A percentile compares a stretch with the other conserved stretches of the same genome.
These are phyloP conservation scores for Gastrophryne carolinensis DNA, from an alignment of 2,797 vertebrate genomes.

Conservation along the genomic window DNA sequence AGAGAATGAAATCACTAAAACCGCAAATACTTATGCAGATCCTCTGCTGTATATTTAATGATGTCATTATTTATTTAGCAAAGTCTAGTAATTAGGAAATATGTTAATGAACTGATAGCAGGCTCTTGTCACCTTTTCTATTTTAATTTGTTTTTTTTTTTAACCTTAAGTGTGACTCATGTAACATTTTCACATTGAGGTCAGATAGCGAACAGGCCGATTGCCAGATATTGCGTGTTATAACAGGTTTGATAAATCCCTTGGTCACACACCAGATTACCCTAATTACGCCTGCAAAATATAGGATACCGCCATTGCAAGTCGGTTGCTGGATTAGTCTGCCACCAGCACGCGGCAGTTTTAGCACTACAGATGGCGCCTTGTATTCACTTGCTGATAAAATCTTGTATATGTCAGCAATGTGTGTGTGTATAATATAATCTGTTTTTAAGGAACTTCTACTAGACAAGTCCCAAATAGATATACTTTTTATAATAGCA, in stretches of 20 bases:
- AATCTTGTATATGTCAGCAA: no score
- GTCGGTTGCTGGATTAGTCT: background rate
- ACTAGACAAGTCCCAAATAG: no score
- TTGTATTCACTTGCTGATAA: background rate
- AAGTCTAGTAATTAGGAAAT: no score
- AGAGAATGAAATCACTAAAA: no score
- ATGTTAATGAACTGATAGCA: no score
- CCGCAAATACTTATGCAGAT: no score
- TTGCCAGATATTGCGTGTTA: slow-evolving; percentile 1
- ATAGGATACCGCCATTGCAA: slow-evolving; percentile 12
- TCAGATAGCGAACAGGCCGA: background rate
- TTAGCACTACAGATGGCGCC: background rate
- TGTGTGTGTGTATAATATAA: no score
- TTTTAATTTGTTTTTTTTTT: background rate
- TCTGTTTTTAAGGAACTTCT: no score
- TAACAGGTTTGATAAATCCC: slow-evolving; percentile 31
- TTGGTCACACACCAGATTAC: slow-evolving; percentile 18
- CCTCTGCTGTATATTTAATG: no score
- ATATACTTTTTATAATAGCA: no score
- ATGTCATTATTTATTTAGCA: no score
- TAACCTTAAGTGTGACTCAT: background rate
- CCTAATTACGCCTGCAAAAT: slow-evolving; percentile 25
- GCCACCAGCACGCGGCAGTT: background rate
- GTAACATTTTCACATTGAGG: background rate
- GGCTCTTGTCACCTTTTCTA: no score